phyloP scores from a whole-genome alignment of 2,797 vertebrate genomes.

The Zenarchopterus dispar region DNA sequence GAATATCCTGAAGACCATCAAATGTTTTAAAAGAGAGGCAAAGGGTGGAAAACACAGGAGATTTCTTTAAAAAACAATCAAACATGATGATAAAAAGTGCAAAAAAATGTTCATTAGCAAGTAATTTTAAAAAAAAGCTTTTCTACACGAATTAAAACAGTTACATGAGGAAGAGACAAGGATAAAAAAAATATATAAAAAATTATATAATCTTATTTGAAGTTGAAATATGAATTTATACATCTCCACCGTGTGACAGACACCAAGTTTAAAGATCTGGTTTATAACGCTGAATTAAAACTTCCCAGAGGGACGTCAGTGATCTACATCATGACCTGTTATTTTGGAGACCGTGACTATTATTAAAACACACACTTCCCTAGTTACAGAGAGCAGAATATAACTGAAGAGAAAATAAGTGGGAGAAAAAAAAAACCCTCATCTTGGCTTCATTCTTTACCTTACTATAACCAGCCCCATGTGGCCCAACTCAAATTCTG shows the following conservation, averaged over 20 bases:
- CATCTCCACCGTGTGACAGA: not conserved
- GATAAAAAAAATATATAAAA: conserved; percentile 15
- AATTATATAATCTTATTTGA: conserved; percentile 20
- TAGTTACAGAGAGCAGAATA: conserved; percentile 67
- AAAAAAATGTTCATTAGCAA: not conserved
- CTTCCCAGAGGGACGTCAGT: conserved; percentile 44
- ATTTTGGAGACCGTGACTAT: conserved; percentile 71
- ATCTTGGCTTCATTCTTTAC: conserved; percentile 35
- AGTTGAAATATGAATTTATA: conserved; percentile 19
- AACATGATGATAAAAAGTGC: not conserved
- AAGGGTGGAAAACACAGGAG: too few species aligned
- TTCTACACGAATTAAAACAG: not conserved
- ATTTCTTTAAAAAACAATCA: not conserved
- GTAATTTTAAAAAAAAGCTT: not conserved
- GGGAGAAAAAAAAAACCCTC: conserved; percentile 23
- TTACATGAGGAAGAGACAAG: conserved; percentile 30
- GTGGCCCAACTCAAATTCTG: conserved; percentile 82
- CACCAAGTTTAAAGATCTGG: not conserved
- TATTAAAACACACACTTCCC: conserved; percentile 72
- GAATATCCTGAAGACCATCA: too few species aligned
- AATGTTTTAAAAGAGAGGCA: too few species aligned
- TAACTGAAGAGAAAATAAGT: conserved; percentile 31
- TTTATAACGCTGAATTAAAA: conserved; percentile 26
- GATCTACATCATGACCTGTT: conserved; percentile 51
- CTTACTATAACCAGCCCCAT: conserved; percentile 68